Percentiles rank a stretch among this genome's conserved stretches.
These are phyloP conservation scores for Coryphaenoides rupestris DNA, from an alignment of 2,113 vertebrate genomes.

Conservation along the genomic window DNA sequence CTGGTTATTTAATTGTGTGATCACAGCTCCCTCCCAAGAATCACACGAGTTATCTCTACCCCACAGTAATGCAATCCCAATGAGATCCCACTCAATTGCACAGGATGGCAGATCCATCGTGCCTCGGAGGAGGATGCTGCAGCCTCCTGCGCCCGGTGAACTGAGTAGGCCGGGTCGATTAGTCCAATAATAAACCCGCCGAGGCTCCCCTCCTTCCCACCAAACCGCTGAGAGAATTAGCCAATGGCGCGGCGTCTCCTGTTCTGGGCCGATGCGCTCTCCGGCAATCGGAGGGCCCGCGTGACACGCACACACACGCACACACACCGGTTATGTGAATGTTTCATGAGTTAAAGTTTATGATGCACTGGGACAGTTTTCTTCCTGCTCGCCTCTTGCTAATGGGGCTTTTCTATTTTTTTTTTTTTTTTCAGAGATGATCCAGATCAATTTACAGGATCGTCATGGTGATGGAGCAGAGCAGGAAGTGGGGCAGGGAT, in stretches of 20 bases:
- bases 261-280: constrained; percentile 69
- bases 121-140: too few relatives aligned
- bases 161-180: constrained; percentile 56
- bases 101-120: too few relatives aligned
- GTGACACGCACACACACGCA: constrained; percentile 2
- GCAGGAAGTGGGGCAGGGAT: constrained; percentile 12
- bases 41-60: too few relatives aligned
- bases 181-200: constrained; percentile 32
- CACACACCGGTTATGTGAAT: constrained; percentile 71
- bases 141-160: constrained; percentile 14
- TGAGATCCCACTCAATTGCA: too few relatives aligned
- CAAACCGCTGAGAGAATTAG: constrained; percentile 1
- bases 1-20: too few relatives aligned
- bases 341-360: constrained; percentile 69
- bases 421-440: constrained; percentile 37
- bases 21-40: too few relatives aligned
- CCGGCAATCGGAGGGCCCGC: constrained; percentile 61
- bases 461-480: constrained; percentile 28
- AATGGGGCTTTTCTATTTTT: constrained; percentile 54
- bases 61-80: too few relatives aligned
- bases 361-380: constrained; percentile 33
- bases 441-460: constrained; percentile 58
- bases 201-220: constrained; percentile 31
- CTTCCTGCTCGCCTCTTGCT: constrained; percentile 58
- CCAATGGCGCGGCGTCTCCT: constrained; percentile 66